Evolutionary conservation across 2,797 vertebrate species (phyloP).

Genomic region (Gallirallus australis): DNA sequence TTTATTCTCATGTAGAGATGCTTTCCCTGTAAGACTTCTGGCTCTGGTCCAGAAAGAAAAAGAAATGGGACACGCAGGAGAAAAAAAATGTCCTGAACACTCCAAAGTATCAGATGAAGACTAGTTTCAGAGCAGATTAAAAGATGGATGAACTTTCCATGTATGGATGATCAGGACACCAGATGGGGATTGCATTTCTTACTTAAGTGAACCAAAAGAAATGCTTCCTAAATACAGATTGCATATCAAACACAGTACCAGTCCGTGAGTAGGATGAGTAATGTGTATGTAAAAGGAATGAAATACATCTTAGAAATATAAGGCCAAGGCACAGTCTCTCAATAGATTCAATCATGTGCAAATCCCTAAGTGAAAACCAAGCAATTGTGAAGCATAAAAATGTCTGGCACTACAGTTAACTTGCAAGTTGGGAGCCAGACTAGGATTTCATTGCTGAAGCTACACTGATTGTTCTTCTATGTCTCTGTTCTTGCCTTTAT

Average conservation of each 20-base stretch:
- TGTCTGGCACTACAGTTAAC: neutral
- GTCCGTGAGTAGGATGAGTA: neutral
- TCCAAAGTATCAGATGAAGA: neutral
- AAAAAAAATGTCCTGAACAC: neutral
- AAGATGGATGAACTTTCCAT: neutral
- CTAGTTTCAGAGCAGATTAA: neutral
- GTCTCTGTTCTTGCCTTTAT: neutral
- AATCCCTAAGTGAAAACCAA: slow-evolving; percentile 14
- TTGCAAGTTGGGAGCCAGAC: neutral
- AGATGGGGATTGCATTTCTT: neutral
- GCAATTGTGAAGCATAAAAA: neutral
- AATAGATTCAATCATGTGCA: neutral
- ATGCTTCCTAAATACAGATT: neutral
- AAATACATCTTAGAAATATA: neutral
- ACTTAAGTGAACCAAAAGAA: neutral
- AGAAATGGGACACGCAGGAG: neutral
- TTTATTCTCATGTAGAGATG: slow-evolving; percentile 18
- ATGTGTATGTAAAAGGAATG: neutral
- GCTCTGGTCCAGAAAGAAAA: neutral
- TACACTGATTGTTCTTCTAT: neutral
- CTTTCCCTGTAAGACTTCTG: neutral
- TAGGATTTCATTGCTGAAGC: neutral
- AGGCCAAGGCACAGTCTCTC: neutral
- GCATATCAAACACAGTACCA: neutral
- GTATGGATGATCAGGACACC: neutral